Base-by-base conservation (phyloP, 2,113 vertebrate genomes). In the Chionodraco myersi region DNA sequence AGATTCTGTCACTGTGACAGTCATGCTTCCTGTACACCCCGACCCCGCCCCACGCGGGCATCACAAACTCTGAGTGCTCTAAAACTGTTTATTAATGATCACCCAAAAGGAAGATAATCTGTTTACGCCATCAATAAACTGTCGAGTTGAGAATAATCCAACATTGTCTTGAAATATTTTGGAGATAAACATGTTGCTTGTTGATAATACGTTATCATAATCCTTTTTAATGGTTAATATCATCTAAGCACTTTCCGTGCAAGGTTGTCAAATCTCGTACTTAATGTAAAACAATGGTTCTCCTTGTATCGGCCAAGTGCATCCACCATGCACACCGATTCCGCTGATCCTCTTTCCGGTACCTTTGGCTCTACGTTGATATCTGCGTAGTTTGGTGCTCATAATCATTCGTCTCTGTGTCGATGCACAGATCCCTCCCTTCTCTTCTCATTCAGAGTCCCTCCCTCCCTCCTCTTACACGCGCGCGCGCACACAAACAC, bases 301-400 rank as follows among this genome's bases (percentile, higher is more conserved):
- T 41, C 57, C 47, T 23, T 16, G 23, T 57, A 61, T 45, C 76
- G 23, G 81, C 57, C 62, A 30, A 7, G 44, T 72, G n/a, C 51
- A 45, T 73, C 71, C 54, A 44, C 59, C 14, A 60, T 41, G 68
- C 68, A 66, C 73, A 49, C 41, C 26, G 74, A 87, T 77, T 74
- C 60, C 66, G 65, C 16, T 88, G 88, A 89, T 93, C 92, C 88
- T 92, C 92, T 89, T 95, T 95, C 94, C 94, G 94, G 94, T 94
- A 86, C 89, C 92, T 91, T 91, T 91, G 90, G 87, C 87, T 88
- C 86, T 91, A 90, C 92, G 92, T 91, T 92, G 51, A 90, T 92
- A 91, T 91, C 82, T 95, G 92, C 94, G 94, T 94, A 94, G 91
- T 95, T 92, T 71, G 77, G 44, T 77, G 70, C 71, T 77, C 82